Evolutionary conservation across 2,113 vertebrate species (phyloP).

Genomic region (Micromys minutus): DNA sequence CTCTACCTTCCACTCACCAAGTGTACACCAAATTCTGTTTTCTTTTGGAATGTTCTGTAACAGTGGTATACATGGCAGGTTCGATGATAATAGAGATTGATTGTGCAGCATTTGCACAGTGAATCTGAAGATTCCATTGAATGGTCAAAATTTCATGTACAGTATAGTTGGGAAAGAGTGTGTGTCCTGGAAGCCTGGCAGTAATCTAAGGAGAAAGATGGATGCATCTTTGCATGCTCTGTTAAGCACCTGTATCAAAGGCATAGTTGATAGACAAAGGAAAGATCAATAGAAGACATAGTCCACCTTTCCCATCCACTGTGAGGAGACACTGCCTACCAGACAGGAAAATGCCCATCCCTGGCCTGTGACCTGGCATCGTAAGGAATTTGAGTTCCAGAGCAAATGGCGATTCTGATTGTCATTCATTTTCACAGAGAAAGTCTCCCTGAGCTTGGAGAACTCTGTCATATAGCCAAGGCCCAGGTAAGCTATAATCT

Average conservation of each 20-base stretch:
- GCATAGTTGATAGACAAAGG: not conserved
- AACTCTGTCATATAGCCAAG: slow-evolving; percentile 1
- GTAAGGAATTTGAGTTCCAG: slow-evolving; percentile 19
- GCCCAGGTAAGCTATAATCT: not conserved
- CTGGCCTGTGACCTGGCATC: not conserved
- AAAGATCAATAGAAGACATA: not conserved
- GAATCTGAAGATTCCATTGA: not conserved
- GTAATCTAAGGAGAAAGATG: not conserved
- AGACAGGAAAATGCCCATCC: not conserved
- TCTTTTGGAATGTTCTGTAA: slow-evolving; percentile 24
- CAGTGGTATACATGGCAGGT: not conserved
- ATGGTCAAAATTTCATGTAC: not conserved
- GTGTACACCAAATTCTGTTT: slow-evolving; percentile 10
- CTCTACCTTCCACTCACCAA: not conserved
- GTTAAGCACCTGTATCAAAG: not conserved
- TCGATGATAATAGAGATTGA: not conserved
- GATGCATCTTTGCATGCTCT: not conserved
- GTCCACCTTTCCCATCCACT: not conserved
- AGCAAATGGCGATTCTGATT: not conserved
- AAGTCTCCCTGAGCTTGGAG: slow-evolving; percentile 6
- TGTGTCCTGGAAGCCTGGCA: not conserved
- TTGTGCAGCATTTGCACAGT: not conserved
- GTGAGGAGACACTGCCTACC: not conserved
- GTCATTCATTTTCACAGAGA: not conserved
- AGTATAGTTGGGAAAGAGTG: not conserved